A percentile compares a stretch with the other conserved stretches of the same genome.
Evolutionary conservation across 2,113 vertebrate species (phyloP).

Genomic region (Dromaius novaehollandiae): DNA sequence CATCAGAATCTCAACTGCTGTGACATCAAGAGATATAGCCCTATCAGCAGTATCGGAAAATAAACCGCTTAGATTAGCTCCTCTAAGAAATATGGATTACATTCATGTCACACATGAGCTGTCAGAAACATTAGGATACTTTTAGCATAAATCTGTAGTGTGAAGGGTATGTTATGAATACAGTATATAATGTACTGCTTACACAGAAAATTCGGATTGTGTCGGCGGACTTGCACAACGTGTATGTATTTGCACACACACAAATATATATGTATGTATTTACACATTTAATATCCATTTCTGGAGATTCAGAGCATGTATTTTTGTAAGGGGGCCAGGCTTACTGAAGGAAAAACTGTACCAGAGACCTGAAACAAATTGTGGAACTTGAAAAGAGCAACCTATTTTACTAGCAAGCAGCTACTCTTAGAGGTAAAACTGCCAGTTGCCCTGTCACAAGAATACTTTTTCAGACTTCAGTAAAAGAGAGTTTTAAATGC

Average conservation of each 20-base stretch:
- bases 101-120: slow-evolving; percentile 89
- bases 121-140: slow-evolving; percentile 92
- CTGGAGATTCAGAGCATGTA: not conserved
- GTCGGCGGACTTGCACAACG: not conserved
- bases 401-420: not conserved
- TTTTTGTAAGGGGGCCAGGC: not conserved
- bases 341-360: not conserved
- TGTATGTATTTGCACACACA: not conserved
- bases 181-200: slow-evolving; percentile 64
- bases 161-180: slow-evolving; percentile 77
- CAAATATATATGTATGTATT: not conserved
- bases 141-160: slow-evolving; percentile 87
- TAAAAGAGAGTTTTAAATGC: not conserved
- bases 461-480: not conserved
- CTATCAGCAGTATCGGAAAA: slow-evolving; percentile 80
- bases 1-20: slow-evolving; percentile 80
- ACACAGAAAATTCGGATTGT: slow-evolving; percentile 42
- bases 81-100: slow-evolving; percentile 89
- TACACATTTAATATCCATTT: not conserved
- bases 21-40: slow-evolving; percentile 84
- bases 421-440: not conserved
- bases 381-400: not conserved
- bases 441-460: not conserved
- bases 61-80: slow-evolving; percentile 82
- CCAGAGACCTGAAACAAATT: not conserved